Evolutionary conservation across 1,140 invertebrate genomes (phyloP).

Genomic region (Nasonia giraulti): DNA sequence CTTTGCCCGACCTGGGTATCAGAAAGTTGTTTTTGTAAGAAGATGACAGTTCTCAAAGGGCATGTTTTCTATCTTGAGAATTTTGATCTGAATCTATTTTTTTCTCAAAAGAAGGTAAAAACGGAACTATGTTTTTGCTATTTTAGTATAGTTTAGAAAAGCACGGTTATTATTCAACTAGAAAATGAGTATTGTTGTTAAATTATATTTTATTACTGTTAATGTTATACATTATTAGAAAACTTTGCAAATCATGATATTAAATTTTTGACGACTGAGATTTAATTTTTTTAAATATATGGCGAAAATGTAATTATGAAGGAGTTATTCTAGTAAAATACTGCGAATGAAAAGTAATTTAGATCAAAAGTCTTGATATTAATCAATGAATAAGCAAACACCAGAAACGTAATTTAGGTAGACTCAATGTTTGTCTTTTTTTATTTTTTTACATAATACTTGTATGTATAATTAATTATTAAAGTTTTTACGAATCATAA

Average conservation of each 20-base stretch:
- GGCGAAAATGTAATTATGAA: neutral
- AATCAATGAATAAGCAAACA: constrained; percentile 15
- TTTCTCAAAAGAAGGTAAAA: neutral
- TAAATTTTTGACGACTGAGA: neutral
- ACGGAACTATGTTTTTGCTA: no score
- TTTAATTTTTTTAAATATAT: neutral
- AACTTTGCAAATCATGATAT: no score
- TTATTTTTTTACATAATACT: neutral
- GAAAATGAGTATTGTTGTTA: no score
- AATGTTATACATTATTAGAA: no score
- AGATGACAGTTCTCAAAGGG: neutral
- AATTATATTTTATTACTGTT: neutral
- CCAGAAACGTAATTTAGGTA: constrained; percentile 16
- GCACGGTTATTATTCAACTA: no score
- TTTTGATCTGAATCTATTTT: neutral
- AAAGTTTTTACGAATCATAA: neutral
- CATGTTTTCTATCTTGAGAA: neutral
- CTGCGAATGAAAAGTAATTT: neutral
- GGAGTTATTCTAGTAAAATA: neutral
- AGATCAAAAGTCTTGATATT: neutral
- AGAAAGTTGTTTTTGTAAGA: constrained; percentile 48
- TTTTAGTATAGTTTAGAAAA: no score
- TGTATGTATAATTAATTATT: neutral
- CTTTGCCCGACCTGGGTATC: constrained; percentile 47
- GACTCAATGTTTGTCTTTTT: neutral